Evolutionary conservation across 2,113 vertebrate genomes (phyloP), one percentile per base, ranked within the genome.

Genomic region (Myxocyprinus asiaticus): DNA sequence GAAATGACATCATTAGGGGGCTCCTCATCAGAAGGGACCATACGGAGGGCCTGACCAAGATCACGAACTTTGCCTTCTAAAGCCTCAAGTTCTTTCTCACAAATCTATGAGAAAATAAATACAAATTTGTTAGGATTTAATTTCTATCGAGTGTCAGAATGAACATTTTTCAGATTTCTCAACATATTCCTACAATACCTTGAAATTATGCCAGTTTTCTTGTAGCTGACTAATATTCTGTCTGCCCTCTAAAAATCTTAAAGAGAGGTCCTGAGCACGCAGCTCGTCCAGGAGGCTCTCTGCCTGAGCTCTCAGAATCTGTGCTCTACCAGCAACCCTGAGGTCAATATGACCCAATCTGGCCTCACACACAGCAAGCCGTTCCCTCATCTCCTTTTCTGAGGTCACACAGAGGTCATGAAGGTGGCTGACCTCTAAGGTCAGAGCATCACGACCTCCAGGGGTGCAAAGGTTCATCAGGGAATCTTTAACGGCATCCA

Each of bases 191-290:
- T n/a, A 48, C 12, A 71, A 10, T 59, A 94, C 93, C 92, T 93
- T 89, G 0, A 94, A 88, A 79, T 85, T 87, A 75, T 85, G 50
- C 91, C 92, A 93, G 84, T 87, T 91, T 72, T 90, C 88, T 10
- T 91, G 87, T 2, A 93, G 86, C 82, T 91, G 90, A 51, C 56
- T 45, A 5, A 92, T 83, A 67, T 85, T 88, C 55, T 82, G 56
- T 48, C 79, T 89, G 2, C 83, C 82, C 51, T 88, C 81, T 8
- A 84, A 86, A 84, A 85, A 89, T 15, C 84, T 85, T 5, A 92
- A 87, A 2, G 84, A 87, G 82, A 87, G 82, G 61, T 93, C 91
- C 80, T 91, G 86, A 67, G 86, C 85, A 7, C 87, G 83, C 5
- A 94, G 90, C 84, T 91, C 91, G 86, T 86, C 84, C 87, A 90